Conservation (phyloP, 1,140 invertebrate genomes). For the Aplysia californica region DNA sequence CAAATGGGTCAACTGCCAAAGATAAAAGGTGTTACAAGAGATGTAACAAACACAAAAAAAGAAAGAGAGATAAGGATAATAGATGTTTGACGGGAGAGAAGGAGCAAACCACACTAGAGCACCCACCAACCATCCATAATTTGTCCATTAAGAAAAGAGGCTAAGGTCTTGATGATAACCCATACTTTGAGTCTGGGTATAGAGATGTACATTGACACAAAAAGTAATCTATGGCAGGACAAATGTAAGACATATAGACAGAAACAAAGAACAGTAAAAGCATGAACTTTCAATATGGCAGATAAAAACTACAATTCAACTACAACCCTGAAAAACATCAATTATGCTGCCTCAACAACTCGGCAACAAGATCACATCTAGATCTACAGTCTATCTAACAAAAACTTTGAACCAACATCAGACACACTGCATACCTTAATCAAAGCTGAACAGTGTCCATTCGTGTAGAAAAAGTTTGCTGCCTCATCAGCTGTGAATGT, state of each 20-base stretch:
- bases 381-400: no score
- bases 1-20: no score
- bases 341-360: no score
- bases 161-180: not conserved
- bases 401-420: no score
- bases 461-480: constrained; percentile 35
- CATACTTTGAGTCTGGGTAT: not conserved
- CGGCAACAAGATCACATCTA: no score
- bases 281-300: not conserved
- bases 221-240: not conserved
- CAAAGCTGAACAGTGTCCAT: constrained; percentile 56
- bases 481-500: constrained; percentile 47
- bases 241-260: not conserved
- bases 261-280: not conserved
- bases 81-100: no score
- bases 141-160: not conserved
- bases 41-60: no score
- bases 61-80: no score
- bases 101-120: not conserved
- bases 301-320: not conserved
- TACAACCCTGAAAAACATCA: not conserved
- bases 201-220: not conserved
- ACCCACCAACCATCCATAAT: not conserved
- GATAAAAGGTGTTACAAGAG: no score
- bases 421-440: constrained; percentile 55